Percentiles rank a stretch among this genome's conserved stretches.
phyloP scores from a whole-genome alignment of 1,140 invertebrate genomes.

The Leptopilina boulardi region DNA sequence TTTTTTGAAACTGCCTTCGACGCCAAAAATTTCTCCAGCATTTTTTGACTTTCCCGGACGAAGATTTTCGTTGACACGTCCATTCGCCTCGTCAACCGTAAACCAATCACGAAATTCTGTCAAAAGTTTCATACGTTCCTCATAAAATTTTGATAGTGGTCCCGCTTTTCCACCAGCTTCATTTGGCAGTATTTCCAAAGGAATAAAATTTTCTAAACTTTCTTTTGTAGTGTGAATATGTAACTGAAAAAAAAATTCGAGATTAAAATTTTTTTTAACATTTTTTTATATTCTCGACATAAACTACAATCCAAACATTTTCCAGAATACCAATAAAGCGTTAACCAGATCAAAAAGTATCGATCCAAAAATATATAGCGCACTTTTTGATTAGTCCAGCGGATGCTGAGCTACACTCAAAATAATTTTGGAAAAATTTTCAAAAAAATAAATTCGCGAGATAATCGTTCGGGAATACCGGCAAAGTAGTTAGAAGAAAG shows the following conservation, averaged over 20 bases:
- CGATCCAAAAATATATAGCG: no score
- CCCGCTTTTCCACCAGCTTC: conserved; percentile 79
- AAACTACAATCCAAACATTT: no score
- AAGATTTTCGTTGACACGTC: conserved; percentile 79
- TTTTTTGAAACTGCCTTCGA: conserved; percentile 84
- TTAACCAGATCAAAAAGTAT: no score
- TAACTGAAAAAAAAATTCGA: conserved; percentile 73
- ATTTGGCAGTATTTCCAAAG: conserved; percentile 75
- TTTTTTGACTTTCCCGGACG: conserved; percentile 81
- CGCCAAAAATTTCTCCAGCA: conserved; percentile 79
- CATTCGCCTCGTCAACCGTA: conserved; percentile 76
- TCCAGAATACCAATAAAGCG: no score
- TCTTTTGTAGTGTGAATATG: conserved; percentile 72
- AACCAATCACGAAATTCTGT: conserved; percentile 78
- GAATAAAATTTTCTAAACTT: conserved; percentile 71
- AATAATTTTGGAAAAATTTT: no score
- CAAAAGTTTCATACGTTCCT: conserved; percentile 71
- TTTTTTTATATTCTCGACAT: no score
- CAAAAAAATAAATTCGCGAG: no score
- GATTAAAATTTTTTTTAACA: conserved; percentile 25
- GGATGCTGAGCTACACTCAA: no score
- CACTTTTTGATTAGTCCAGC: no score
- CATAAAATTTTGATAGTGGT: conserved; percentile 64
- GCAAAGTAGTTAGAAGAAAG: no score
- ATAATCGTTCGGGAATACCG: no score